Evolutionary conservation across 2,888 invertebrate genomes (phyloP), one percentile per base, ranked within the genome.

Genomic region (Eurytoma californica): DNA sequence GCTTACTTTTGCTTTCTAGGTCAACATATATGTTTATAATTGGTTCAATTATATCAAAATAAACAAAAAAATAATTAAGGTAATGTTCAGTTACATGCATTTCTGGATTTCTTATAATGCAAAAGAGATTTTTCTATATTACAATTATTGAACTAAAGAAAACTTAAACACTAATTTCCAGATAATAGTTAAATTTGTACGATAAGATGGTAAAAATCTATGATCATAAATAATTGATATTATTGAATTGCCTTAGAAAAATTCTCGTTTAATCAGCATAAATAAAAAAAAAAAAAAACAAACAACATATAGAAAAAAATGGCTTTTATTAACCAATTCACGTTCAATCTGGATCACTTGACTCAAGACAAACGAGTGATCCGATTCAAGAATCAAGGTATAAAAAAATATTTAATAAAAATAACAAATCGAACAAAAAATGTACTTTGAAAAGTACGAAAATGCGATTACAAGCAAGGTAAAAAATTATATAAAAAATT

Each of bases 311-410:
- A 53, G n/a, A 60, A 24, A 77, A 72, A 80, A 77, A 24, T 58
- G 24, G 47, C 58, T 75, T 80, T 80, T 72, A 80, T 80, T 68
- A 76, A 80, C 70, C 66, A 77, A 80, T 77, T 72, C 77, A 75
- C 61, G 61, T 65, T 20, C 80, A 80, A 80, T 80, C 80, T 80
- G 77, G 80, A 80, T 80, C 80, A 77, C 74, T 80, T 75, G 77
- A 80, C 72, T 80, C 67, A 24, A 14, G 63, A 66, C 60, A 69
- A 69, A 55, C 20, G 63, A 58, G 28, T 57, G 30, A 20, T 57
- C 63, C 78, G 78, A 73, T 73, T 68, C 57, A 53, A 13, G 51
- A 78, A 69, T 57, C 61, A 14, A 47, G 14, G 24, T 66, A 13
- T 7, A 57, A 72, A 75, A 65, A 69, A 30, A 49, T 28, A 58